Evolutionary conservation across 2,888 invertebrate genomes (phyloP), one percentile per base, ranked within the genome.

Genomic region (Hydropsyche betteni): DNA sequence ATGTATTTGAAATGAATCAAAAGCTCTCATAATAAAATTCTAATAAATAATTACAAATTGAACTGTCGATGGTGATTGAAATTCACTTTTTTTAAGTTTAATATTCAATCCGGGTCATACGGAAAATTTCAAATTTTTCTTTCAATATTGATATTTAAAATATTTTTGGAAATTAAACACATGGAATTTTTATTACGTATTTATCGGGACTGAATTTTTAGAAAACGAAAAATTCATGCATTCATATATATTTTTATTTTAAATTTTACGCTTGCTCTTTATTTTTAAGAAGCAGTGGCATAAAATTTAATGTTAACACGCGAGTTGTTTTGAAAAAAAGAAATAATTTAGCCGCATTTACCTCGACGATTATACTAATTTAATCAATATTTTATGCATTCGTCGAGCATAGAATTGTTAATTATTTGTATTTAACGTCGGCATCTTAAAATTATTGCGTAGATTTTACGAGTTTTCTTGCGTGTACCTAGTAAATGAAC

Each of bases 321-420:
- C 36, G 44, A 44, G 36, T 64, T 64, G 12, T 33, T 36, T n/a
- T 8, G 44, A 44, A 44, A 44, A 44, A 44, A 44, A 8, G 33
- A 64, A 24, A 64, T 64, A 64, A 64, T 64, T 64, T 44, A 44
- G 44, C 4, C 6, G 4, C 44, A 4, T 8, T 34, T 12, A n/a
- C 64, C 64, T n/a, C 36, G 12, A 34, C 5, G 64, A 36, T 64
- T 36, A 36, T 64, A 64, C 36, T 12, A n/a, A 64, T 64, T 64
- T 64, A 64, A 64, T 64, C 34, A 64, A 34, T 36, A 64, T 64
- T 64, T 64, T 64, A 64, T 64, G 64, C 64, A 64, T 36, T 36
- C 34, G 34, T n/a, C 12, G 10, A 4, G 44, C 44, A 44, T 6
- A 44, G 44, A 44, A 44, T 44, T 44, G 44, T 44, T 44, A 44